phyloP scores from a whole-genome alignment of 2,797 vertebrate genomes.

The Pelochelys cantorii region DNA sequence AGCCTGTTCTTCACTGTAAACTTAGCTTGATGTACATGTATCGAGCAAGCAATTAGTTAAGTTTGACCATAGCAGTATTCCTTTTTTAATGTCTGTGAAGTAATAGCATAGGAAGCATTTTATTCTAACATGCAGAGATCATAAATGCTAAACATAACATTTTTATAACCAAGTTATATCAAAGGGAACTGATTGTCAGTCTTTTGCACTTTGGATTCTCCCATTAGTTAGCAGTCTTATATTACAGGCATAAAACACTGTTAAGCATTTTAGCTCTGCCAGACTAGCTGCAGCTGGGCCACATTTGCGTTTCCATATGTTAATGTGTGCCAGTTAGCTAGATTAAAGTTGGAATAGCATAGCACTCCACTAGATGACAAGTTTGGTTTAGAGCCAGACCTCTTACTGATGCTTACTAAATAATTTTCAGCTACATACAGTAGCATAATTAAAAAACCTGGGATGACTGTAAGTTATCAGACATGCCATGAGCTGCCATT shows the following conservation, averaged over 20 bases:
- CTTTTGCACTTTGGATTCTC: constrained; percentile 68
- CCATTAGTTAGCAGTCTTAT: constrained; percentile 74
- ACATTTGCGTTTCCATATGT: constrained; percentile 78
- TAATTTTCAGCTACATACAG: constrained; percentile 65
- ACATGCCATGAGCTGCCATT: constrained; percentile 26
- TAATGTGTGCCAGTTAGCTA: constrained; percentile 74
- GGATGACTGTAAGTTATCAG: constrained; percentile 64
- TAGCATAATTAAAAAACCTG: constrained; percentile 72
- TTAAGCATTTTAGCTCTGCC: constrained; percentile 76
- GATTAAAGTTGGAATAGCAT: constrained; percentile 78
- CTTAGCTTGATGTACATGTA: not conserved
- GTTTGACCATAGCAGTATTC: constrained; percentile 35
- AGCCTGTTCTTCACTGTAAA: constrained; percentile 25
- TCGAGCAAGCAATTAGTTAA: constrained; percentile 44
- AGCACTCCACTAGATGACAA: constrained; percentile 79
- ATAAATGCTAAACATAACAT: constrained; percentile 75
- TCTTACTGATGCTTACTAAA: constrained; percentile 75
- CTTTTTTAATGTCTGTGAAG: constrained; percentile 68
- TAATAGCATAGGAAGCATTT: constrained; percentile 66
- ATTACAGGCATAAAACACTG: constrained; percentile 78
- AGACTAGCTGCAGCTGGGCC: constrained; percentile 77
- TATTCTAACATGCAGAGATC: constrained; percentile 72
- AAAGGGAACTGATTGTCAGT: constrained; percentile 75
- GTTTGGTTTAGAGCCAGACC: constrained; percentile 79
- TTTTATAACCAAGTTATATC: constrained; percentile 79